Conservation (phyloP, 2,797 vertebrate species). For the Eulemur rubriventer region DNA sequence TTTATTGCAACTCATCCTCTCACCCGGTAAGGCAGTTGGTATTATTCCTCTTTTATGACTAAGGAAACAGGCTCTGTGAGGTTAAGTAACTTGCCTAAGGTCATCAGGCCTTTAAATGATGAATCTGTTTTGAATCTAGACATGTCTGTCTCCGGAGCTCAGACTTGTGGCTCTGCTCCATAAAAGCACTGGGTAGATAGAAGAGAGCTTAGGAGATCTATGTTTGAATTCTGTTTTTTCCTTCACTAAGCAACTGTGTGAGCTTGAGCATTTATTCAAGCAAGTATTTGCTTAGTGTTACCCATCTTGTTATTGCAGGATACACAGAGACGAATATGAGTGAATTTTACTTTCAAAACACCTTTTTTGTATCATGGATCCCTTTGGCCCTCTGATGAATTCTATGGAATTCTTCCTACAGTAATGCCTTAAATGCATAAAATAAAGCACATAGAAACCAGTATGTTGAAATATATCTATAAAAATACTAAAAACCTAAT, state of each 20-base stretch:
- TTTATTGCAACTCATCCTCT: background rate
- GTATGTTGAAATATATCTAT: background rate
- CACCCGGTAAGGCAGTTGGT: background rate
- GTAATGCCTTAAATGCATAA: background rate
- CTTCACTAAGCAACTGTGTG: background rate
- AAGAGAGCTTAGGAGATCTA: background rate
- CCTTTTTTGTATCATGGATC: background rate
- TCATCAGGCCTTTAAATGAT: background rate
- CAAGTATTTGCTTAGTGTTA: background rate
- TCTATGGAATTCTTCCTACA: background rate
- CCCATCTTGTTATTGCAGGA: background rate
- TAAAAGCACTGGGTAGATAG: background rate
- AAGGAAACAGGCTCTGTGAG: background rate
- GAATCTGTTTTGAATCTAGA: background rate
- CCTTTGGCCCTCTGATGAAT: conserved; percentile 17
- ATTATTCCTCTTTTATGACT: background rate
- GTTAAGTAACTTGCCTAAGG: background rate
- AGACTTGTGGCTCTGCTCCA: background rate
- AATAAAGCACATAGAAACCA: background rate
- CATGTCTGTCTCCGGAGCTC: background rate
- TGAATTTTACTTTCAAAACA: conserved; percentile 24
- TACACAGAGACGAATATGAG: background rate
- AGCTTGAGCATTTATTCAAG: background rate
- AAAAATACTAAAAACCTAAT: background rate
- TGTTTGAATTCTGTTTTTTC: background rate